These are phyloP conservation scores for Perodicticus potto DNA, from an alignment of 2,797 vertebrate genomes.

Conservation along the genomic window DNA sequence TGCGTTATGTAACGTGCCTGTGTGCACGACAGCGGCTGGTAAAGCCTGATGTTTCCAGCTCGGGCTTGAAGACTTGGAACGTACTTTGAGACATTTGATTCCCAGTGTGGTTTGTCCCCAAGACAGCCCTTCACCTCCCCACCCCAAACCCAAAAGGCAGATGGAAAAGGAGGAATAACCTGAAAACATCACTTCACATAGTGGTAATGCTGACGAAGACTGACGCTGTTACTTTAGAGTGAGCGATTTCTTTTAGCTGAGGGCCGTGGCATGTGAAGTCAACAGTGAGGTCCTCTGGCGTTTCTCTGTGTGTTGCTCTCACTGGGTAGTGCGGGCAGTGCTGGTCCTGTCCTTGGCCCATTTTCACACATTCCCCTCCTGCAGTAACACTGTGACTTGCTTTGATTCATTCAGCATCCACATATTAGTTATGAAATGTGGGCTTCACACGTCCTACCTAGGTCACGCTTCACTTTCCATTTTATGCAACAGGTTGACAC, in stretches of 20 bases:
- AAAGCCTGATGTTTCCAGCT: neutral
- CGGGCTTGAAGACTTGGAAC: neutral
- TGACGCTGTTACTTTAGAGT: neutral
- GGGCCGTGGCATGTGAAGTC: neutral
- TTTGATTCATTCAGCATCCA: neutral
- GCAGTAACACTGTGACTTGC: neutral
- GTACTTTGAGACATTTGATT: neutral
- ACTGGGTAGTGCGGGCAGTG: neutral
- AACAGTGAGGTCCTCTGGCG: neutral
- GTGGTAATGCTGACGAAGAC: neutral
- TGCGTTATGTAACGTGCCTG: accelerated
- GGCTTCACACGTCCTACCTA: neutral
- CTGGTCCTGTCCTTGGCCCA: neutral
- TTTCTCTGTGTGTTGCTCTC: neutral
- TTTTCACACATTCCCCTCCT: neutral
- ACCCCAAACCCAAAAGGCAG: neutral
- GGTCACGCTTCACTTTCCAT: neutral
- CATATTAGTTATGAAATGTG: neutral
- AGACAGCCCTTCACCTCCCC: neutral
- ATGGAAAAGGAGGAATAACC: neutral
- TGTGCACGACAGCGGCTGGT: neutral
- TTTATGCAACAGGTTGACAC: neutral
- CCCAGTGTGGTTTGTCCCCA: neutral
- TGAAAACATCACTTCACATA: neutral
- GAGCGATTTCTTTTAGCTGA: neutral